These are phyloP conservation scores for Ceratosolen solmsi DNA, from an alignment of 1,140 invertebrate genomes.

Conservation along the genomic window DNA sequence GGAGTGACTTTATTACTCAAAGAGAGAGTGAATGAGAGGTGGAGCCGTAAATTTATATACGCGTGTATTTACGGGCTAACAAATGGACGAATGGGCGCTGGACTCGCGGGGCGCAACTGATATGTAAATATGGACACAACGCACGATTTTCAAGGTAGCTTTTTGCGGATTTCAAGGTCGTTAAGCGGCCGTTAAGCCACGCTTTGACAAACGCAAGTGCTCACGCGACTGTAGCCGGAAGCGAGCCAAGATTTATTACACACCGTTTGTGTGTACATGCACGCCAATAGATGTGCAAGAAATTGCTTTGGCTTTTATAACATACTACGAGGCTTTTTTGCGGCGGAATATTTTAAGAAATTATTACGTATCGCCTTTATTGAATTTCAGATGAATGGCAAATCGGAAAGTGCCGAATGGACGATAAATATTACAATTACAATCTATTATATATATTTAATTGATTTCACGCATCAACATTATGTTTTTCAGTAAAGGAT, in stretches of 20 bases:
- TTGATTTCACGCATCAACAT: too few relatives aligned
- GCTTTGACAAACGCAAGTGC: conserved; percentile 11
- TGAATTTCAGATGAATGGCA: too few relatives aligned
- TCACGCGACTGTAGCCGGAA: not conserved
- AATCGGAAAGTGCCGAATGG: too few relatives aligned
- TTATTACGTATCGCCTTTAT: too few relatives aligned
- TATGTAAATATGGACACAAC: conserved; percentile 28
- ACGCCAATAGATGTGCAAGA: not conserved
- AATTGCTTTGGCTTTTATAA: not conserved
- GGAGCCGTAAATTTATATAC: conserved; percentile 5
- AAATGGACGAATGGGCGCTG: not conserved
- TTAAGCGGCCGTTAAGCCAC: conserved; percentile 18
- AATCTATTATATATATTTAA: too few relatives aligned
- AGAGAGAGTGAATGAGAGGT: not conserved
- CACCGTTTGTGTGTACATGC: not conserved
- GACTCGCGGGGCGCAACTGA: not conserved
- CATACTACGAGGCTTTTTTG: not conserved
- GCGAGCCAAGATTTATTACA: not conserved
- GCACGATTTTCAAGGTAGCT: conserved; percentile 25
- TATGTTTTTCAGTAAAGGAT: too few relatives aligned
- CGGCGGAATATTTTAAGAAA: not conserved
- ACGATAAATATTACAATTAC: too few relatives aligned
- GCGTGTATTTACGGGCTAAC: conserved; percentile 24
- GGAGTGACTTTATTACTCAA: conserved; percentile 20
- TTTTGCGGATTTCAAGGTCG: conserved; percentile 37